Conservation (phyloP, 1,140 invertebrate genomes). For the Euglossa dilemma region DNA sequence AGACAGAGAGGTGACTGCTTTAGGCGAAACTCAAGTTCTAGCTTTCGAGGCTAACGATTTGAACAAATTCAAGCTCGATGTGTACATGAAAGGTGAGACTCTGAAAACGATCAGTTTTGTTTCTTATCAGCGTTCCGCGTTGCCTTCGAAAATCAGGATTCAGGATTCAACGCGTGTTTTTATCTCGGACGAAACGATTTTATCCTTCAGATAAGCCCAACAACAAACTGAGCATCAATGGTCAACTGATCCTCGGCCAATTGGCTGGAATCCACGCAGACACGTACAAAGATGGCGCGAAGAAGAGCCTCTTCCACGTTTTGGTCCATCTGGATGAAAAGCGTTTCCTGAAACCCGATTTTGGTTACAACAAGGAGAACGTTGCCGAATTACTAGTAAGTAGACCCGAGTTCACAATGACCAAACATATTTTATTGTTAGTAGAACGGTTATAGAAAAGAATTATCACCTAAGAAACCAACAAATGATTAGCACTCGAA, state of each 20-base stretch:
- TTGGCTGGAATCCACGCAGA: conserved; percentile 85
- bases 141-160: too few species aligned
- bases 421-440: too few species aligned
- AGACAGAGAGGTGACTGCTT: conserved; percentile 80
- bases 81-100: conserved; percentile 81
- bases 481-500: too few species aligned
- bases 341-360: conserved; percentile 87
- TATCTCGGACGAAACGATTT: too few species aligned
- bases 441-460: too few species aligned
- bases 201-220: conserved; percentile 78
- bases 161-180: too few species aligned
- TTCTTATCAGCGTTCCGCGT: neutral
- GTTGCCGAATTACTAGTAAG: conserved; percentile 79
- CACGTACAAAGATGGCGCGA: conserved; percentile 81
- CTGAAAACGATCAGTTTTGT: neutral
- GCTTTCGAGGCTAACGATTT: conserved; percentile 83
- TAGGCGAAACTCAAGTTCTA: conserved; percentile 80
- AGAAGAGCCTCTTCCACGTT: conserved; percentile 84
- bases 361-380: conserved; percentile 85
- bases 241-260: conserved; percentile 85
- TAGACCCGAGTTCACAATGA: neutral
- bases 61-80: conserved; percentile 83
- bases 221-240: conserved; percentile 82
- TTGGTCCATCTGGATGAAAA: conserved; percentile 85
- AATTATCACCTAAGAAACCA: too few species aligned